phyloP scores from a whole-genome alignment of 1,140 invertebrate species.

The Eumaeus atala region DNA sequence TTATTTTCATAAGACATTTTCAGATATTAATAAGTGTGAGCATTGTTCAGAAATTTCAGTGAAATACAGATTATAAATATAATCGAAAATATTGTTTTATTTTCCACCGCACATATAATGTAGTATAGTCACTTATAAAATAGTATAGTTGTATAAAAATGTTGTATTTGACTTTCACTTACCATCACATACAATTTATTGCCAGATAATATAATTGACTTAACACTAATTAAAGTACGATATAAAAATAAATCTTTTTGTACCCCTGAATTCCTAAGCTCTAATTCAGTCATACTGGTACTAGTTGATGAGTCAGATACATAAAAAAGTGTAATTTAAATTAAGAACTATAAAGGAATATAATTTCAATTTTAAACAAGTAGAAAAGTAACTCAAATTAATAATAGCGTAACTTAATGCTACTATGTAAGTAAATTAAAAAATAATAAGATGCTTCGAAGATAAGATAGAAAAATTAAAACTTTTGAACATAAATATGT shows the following conservation, averaged over 20 bases:
- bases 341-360: too few species aligned
- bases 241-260: constrained; percentile 43
- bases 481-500: too few species aligned
- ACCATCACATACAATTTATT: constrained; percentile 56
- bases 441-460: too few species aligned
- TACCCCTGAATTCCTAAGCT: constrained; percentile 35
- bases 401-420: too few species aligned
- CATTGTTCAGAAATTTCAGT: constrained; percentile 1
- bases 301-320: too few species aligned
- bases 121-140: neutral
- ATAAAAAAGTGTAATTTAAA: too few species aligned
- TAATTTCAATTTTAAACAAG: too few species aligned
- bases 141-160: constrained; percentile 1
- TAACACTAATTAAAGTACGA: constrained; percentile 31
- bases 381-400: too few species aligned
- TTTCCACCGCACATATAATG: neutral
- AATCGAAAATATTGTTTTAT: constrained; percentile 15
- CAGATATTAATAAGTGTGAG: neutral
- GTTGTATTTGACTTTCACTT: constrained; percentile 21
- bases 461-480: too few species aligned
- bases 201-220: constrained; percentile 43
- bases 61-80: constrained; percentile 9
- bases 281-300: constrained; percentile 40
- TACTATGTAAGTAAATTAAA: too few species aligned
- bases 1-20: constrained; percentile 25